Percentiles rank a stretch among this genome's conserved stretches.
Conservation (phyloP, 2,113 vertebrate genomes). For the Tupaia tana region DNA sequence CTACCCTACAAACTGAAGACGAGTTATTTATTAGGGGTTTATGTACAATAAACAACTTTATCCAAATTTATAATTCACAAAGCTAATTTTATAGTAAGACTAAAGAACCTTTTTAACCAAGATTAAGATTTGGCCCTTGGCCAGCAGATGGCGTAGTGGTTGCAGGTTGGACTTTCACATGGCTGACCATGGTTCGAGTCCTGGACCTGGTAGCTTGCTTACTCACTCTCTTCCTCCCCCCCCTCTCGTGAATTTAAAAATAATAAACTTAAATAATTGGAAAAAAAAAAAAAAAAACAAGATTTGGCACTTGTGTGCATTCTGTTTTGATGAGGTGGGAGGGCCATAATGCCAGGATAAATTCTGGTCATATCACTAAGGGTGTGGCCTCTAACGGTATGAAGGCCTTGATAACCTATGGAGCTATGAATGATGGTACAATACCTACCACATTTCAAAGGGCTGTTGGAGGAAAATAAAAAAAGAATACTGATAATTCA, state of each 20-base stretch:
- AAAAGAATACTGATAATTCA: slow-evolving; percentile 41
- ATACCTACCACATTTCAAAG: slow-evolving; percentile 17
- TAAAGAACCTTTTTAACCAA: neutral
- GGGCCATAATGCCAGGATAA: neutral
- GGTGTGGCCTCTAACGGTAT: neutral
- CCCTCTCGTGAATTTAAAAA: too few species aligned
- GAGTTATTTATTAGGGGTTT: neutral
- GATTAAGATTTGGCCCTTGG: neutral
- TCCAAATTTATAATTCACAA: slow-evolving; percentile 28
- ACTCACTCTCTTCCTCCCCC: too few species aligned
- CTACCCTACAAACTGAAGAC: slow-evolving; percentile 20
- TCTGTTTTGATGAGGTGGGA: neutral
- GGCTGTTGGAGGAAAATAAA: neutral
- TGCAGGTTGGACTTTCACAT: too few species aligned
- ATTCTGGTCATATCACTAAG: slow-evolving; percentile 18
- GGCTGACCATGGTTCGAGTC: too few species aligned
- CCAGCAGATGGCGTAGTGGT: too few species aligned
- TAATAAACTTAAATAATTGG: too few species aligned
- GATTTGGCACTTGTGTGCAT: neutral
- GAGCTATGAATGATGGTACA: neutral
- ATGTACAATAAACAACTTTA: neutral
- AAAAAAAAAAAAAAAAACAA: neutral
- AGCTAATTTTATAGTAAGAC: slow-evolving; percentile 11
- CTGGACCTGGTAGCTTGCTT: too few species aligned
- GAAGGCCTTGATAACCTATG: neutral